A percentile compares a stretch with the other conserved stretches of the same genome.
phyloP scores from a whole-genome alignment of 2,797 vertebrate genomes.

The Ambastaia sidthimunki region DNA sequence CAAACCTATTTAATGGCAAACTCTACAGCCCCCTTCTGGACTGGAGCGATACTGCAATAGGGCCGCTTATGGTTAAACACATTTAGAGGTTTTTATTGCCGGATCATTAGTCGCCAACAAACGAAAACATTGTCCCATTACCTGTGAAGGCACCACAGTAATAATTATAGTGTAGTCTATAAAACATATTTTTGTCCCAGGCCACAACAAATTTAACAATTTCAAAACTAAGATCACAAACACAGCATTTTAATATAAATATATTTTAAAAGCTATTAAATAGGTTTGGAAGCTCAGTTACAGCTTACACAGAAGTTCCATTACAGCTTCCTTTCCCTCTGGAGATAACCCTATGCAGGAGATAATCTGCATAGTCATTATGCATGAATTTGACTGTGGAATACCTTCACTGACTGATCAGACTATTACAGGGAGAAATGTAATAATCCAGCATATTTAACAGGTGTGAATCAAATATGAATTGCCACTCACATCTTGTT shows the following conservation, averaged over 20 bases:
- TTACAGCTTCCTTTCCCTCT: too few relatives aligned
- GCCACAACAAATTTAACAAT: too few relatives aligned
- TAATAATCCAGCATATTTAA: background rate
- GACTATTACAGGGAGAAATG: background rate
- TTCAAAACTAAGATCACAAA: too few relatives aligned
- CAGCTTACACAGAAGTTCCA: too few relatives aligned
- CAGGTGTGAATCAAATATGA: background rate
- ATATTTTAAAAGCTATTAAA: too few relatives aligned
- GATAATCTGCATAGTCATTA: background rate
- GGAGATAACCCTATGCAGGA: background rate
- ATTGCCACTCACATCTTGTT: conserved; percentile 55
- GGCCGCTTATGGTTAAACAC: too few relatives aligned
- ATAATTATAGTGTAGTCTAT: too few relatives aligned
- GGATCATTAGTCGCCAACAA: background rate
- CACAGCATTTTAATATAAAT: too few relatives aligned
- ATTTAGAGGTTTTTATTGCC: background rate
- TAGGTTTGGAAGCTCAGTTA: too few relatives aligned
- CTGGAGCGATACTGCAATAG: background rate
- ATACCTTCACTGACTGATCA: background rate
- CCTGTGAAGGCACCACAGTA: too few relatives aligned
- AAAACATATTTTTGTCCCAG: too few relatives aligned
- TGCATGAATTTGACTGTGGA: background rate
- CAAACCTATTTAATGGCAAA: background rate
- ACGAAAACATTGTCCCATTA: too few relatives aligned
- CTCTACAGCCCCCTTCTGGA: conserved; percentile 15